A percentile compares a stretch with the other conserved stretches of the same genome.
Conservation (phyloP, 2,113 vertebrate species). For the Formicarius rufipectus region DNA sequence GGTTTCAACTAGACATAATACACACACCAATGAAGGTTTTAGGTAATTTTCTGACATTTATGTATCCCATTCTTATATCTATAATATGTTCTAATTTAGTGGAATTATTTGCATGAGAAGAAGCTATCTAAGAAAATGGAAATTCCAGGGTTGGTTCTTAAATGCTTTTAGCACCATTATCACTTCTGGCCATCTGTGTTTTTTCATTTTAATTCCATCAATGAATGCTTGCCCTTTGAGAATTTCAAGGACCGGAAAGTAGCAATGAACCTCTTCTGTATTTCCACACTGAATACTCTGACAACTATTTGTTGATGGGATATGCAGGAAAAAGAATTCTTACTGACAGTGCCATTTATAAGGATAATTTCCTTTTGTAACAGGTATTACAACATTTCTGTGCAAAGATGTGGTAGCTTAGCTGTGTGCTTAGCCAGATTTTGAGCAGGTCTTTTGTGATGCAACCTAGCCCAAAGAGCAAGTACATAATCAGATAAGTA, state of each 20-base stretch:
- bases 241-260: conserved; percentile 16
- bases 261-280: neutral
- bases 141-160: neutral
- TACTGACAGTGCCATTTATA: conserved; percentile 12
- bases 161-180: conserved; percentile 23
- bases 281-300: neutral
- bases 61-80: neutral
- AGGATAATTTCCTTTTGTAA: conserved; percentile 7
- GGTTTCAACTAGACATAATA: neutral
- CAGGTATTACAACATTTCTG: neutral
- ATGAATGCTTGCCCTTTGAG: neutral
- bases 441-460: neutral
- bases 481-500: conserved; percentile 1
- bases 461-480: neutral
- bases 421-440: neutral
- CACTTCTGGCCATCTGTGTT: conserved; percentile 14
- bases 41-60: neutral
- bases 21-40: neutral
- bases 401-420: neutral
- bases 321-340: neutral
- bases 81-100: neutral
- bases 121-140: neutral
- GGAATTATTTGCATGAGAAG: neutral
- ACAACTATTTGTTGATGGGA: neutral
- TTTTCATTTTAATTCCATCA: conserved; percentile 19